A percentile compares a stretch with the other conserved stretches of the same genome.
Evolutionary conservation across 2,888 invertebrate species (phyloP).

Genomic region (Iselma pallidipennis): DNA sequence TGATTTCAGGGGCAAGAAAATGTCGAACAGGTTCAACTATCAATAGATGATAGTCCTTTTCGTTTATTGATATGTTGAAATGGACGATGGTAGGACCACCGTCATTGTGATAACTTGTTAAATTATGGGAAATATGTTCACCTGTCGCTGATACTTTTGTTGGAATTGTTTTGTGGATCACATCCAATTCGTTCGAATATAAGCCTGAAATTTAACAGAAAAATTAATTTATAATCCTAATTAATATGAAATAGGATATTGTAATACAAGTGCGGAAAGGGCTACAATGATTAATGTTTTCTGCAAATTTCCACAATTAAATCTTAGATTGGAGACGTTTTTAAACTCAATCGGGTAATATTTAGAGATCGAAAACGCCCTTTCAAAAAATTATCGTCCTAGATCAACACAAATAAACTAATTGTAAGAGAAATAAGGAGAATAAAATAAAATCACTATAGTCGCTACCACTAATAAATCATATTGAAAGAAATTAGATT

Average conservation of each 20-base stretch:
- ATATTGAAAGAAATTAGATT: too few relatives aligned
- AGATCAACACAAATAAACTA: too few relatives aligned
- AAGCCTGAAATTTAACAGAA: conserved; percentile 50
- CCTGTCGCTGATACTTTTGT: conserved; percentile 64
- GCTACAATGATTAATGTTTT: neutral
- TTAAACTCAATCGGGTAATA: too few relatives aligned
- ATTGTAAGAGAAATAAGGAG: too few relatives aligned
- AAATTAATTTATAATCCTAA: neutral
- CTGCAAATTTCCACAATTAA: too few relatives aligned
- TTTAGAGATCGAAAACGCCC: too few relatives aligned
- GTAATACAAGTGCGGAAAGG: too few relatives aligned
- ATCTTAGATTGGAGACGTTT: too few relatives aligned
- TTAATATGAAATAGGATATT: too few relatives aligned
- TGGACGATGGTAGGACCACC: conserved; percentile 61
- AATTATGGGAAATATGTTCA: conserved; percentile 41
- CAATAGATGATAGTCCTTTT: conserved; percentile 49
- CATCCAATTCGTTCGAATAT: conserved; percentile 55
- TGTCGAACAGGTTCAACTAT: conserved; percentile 62
- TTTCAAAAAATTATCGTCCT: too few relatives aligned
- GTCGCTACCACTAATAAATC: neutral
- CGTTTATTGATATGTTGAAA: conserved; percentile 56
- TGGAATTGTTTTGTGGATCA: conserved; percentile 62
- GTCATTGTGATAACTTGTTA: conserved; percentile 61
- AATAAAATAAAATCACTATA: too few relatives aligned
- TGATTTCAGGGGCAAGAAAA: conserved; percentile 70